Conservation (phyloP, 2,113 vertebrate genomes). For the Eublepharis macularius region DNA sequence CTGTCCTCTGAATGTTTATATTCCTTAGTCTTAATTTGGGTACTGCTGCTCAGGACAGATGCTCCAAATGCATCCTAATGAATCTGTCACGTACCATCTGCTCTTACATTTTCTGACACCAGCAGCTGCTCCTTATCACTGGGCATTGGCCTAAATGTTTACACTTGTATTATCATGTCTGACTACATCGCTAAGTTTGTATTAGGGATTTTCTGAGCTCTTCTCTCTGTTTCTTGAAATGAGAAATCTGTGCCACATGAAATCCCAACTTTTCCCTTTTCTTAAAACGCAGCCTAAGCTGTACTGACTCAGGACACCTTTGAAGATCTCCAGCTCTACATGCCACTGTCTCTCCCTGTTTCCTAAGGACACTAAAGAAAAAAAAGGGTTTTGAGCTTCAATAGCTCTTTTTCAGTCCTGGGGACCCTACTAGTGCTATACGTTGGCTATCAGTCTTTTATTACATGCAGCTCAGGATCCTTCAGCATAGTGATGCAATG, state of each 20-base stretch:
- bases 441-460: constrained; percentile 57
- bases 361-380: constrained; percentile 26
- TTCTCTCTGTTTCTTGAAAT: background rate
- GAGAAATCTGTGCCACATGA: background rate
- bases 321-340: background rate
- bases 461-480: constrained; percentile 28
- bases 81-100: constrained; percentile 56
- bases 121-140: constrained; percentile 42
- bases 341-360: background rate
- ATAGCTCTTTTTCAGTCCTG: constrained; percentile 30
- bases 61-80: constrained; percentile 43
- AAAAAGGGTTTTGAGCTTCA: constrained; percentile 32
- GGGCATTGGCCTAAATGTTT: constrained; percentile 44
- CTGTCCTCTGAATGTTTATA: background rate
- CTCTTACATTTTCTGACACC: constrained; percentile 59
- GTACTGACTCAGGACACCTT: background rate
- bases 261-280: background rate
- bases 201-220: constrained; percentile 40
- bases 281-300: background rate
- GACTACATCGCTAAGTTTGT: constrained; percentile 16
- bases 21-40: background rate
- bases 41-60: constrained; percentile 51
- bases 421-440: constrained; percentile 43
- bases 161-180: constrained; percentile 35
- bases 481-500: constrained; percentile 50